Evolutionary conservation across 2,888 invertebrate genomes (phyloP), one percentile per base, ranked within the genome.

Genomic region (Matsumyia berberina): DNA sequence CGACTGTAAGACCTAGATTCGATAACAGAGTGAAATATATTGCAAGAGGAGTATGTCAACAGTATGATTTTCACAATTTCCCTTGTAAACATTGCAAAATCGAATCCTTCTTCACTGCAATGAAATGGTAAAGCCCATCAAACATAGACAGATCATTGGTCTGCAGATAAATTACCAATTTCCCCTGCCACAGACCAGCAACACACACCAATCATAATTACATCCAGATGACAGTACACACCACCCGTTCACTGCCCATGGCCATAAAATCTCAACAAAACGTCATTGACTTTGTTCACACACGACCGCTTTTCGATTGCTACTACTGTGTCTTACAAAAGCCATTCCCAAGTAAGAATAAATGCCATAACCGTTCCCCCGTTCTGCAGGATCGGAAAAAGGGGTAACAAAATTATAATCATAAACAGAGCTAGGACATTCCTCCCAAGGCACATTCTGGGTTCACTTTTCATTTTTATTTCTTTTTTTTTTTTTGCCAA

Each of bases 301-400:
- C 83, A 83, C 73, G 83, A 79, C 67, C 64, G 83, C 67, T 74
- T 78, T 69, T 79, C 79, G 55, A 73, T 73, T 78, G 72, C 72
- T 78, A 29, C 55, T 66, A 73, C 62, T 53, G 29, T 73, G 62
- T 49, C 72, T 73, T 60, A 77, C 77, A 82, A 53, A 17, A 57
- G 17, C 53, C 44, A 44, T 77, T 67, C 62, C 29, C 46, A 12
- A 78, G 37, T 33, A 49, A 67, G 60, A 83, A 83, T 67, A 78
- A 73, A 66, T 78, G 72, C 67, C 78, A 67, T 73, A 78, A 76
- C 69, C 49, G 69, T 42, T 51, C 42, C 17, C n/a, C 15, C 35
- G 24, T 44, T 33, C 12, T 46, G 19, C n/a, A 57, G 46, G 46
- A 37, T 57, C 51, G 12, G n/a, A 37, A 66, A 76, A 77, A 72